Base-by-base conservation (phyloP, 2,888 invertebrate species). In the Quadroppia sp. region DNA sequence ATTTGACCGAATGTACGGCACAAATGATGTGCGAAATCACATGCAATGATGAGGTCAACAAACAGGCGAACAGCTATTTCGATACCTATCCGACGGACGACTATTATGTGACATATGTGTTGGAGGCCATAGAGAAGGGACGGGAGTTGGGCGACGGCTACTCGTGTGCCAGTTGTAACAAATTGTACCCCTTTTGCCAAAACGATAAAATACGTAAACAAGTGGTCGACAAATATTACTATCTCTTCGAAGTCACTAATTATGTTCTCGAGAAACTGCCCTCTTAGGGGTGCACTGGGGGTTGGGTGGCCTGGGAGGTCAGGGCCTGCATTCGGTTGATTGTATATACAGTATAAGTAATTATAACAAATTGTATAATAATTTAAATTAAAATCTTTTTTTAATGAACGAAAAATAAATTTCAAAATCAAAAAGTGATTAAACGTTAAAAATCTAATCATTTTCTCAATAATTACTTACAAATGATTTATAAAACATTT, bases 71-170 rank as follows among this genome's bases (percentile, higher is more conserved):
- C 32, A 74, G 70, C 20, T 74, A 74, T 30, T 74, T 74, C 59
- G 74, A 74, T 61, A 74, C 74, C 25, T 74, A 74, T 53, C 74
- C 74, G 28, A 74, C 74, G 20, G 74, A 74, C 56, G 74, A 74
- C 53, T 50, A 28, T 40, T 74, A 40, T 53, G 74, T 74, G 9
- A 70, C 74, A 11, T 74, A 74, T 56, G 70, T 71, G 23, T 61
- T 74, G 40, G 74, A 50, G 20, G 74, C 74, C n/a, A 70, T 70
- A 11, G 74, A 74, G 25, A 74, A 74, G 45, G 74, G 74, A 1
- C 23, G 74, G 6, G 74, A 74, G 45, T 32, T 74, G 15, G 74
- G 74, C 23, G 50, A 28, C 70, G 48, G 30, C 42, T 74, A 74
- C 20, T 53, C 48, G 2, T 74, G 74, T 70, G 71, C 32, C 25